These are phyloP conservation scores for Myxocyprinus asiaticus DNA, from an alignment of 2,113 vertebrate genomes.

Conservation along the genomic window DNA sequence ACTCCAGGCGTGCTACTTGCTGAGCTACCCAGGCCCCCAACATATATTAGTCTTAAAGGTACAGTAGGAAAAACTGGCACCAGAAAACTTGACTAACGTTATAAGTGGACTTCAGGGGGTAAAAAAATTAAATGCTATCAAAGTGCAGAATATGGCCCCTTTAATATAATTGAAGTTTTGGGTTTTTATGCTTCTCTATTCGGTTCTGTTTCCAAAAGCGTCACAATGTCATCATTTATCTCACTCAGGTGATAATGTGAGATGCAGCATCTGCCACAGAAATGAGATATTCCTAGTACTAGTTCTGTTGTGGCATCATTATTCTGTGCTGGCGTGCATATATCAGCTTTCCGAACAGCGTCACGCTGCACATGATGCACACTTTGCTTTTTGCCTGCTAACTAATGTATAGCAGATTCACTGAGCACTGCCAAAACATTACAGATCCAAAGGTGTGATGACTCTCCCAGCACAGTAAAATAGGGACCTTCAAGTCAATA, in stretches of 20 bases:
- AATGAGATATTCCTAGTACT: conserved; percentile 23
- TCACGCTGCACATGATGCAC: neutral
- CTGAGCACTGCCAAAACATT: conserved; percentile 8
- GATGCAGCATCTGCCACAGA: conserved; percentile 12
- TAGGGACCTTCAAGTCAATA: conserved; percentile 46
- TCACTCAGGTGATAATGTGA: conserved; percentile 12
- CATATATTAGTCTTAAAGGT: no score
- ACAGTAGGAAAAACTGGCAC: no score
- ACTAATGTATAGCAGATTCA: conserved; percentile 13
- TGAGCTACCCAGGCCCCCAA: no score
- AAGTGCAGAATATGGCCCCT: neutral
- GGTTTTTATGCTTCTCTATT: neutral
- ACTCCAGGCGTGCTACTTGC: no score
- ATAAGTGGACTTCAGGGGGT: no score
- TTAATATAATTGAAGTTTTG: neutral
- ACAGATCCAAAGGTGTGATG: conserved; percentile 14
- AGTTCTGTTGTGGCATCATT: neutral
- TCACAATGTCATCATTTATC: neutral
- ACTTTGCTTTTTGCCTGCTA: neutral
- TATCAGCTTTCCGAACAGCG: neutral
- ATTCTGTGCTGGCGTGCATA: neutral
- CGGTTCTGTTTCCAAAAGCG: neutral
- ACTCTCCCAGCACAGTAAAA: conserved; percentile 15
- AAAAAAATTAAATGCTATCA: neutral
- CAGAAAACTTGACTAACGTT: no score